Evolutionary conservation across 2,888 invertebrate species (phyloP), one percentile per base, ranked within the genome.

Genomic region (Agrypnus murinus): DNA sequence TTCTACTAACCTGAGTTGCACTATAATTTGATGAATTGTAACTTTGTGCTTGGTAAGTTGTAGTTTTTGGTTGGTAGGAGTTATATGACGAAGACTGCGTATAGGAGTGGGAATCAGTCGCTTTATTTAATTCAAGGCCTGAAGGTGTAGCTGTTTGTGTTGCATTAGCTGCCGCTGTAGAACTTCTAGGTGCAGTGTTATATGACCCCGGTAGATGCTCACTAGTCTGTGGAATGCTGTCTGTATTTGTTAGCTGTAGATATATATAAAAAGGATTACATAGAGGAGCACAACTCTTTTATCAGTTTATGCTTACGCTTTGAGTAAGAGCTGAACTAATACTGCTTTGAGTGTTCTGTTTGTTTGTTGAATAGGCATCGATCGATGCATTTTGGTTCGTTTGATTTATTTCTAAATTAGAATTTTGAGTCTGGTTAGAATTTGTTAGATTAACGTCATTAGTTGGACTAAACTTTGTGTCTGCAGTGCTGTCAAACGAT

Each of bases 351-450:
- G 81, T 76, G 77, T 80, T 83, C 63, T 79, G 76, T 74, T 79
- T 79, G 69, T 84, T 83, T 17, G 84, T 77, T 59, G 84, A 79
- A 74, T 84, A 85, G 14, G 80, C 80, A 73, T 89, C 89, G 83
- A 89, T 85, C 62, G 86, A 86, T 14, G 87, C 81, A 74, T 88
- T 80, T 78, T 87, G 87, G 75, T 86, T 87, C 71, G 88, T 86
- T 64, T 88, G 79, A 7, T 84, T 82, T 79, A 84, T 81, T 80
- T 84, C 85, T 76, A 85, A 75, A 70, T 80, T 79, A 69, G 77
- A 68, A 66, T 65, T 75, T 45, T 86, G 65, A 17, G 83, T 84
- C 19, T 80, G 83, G 17, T 85, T 82, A 64, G 79, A 75, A 71
- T 78, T 81, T 48, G 80, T 77, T 71, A 79, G 71, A 62, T 76